Conservation (phyloP, 2,113 vertebrate species). For the Atrichornis clamosus region DNA sequence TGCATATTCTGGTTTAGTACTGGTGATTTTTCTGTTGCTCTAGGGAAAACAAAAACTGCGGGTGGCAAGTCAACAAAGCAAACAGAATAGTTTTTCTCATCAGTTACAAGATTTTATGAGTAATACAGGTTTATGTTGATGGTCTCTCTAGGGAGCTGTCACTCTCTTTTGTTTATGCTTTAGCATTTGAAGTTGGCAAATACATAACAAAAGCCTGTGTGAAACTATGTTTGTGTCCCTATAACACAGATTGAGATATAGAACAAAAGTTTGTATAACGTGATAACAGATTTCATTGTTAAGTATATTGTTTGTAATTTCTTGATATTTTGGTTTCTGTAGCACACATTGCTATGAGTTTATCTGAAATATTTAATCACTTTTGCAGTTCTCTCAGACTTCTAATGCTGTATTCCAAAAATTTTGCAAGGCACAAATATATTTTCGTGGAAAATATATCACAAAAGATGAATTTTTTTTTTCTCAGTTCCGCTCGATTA, state of each 20-base stretch:
- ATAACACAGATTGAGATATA: background rate
- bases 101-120: background rate
- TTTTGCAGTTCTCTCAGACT: background rate
- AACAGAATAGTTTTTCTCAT: background rate
- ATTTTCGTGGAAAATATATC: background rate
- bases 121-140: background rate
- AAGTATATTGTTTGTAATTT: background rate
- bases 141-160: background rate
- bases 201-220: background rate
- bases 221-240: background rate
- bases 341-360: background rate
- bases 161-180: background rate
- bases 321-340: background rate
- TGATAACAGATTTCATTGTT: background rate
- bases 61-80: background rate
- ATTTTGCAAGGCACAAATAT: background rate
- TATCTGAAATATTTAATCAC: background rate
- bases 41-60: background rate
- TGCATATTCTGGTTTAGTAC: background rate
- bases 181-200: background rate
- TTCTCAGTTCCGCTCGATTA: conserved; percentile 11
- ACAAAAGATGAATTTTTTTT: background rate
- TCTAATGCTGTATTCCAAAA: background rate
- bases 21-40: background rate
- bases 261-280: background rate